A percentile compares a stretch with the other conserved stretches of the same genome.
phyloP scores from a whole-genome alignment of 2,888 invertebrate genomes.

The Drosophila cognata region DNA sequence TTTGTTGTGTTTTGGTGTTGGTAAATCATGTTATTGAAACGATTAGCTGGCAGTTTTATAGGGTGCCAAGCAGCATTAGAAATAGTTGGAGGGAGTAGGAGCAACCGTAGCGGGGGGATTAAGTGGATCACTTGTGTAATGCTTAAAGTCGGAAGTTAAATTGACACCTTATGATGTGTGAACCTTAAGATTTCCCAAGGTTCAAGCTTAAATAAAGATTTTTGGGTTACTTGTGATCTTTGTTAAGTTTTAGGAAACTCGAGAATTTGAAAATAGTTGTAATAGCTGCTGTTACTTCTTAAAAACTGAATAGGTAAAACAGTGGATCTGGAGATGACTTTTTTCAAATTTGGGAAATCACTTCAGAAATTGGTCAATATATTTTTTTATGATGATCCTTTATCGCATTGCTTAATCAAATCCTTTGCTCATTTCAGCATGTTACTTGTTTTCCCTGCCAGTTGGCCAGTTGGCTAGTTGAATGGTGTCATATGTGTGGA shows the following conservation, averaged over 20 bases:
- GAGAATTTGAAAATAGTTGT: background rate
- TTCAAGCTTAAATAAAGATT: background rate
- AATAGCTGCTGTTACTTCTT: background rate
- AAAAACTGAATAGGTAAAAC: background rate
- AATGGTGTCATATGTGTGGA: slow-evolving; percentile 24
- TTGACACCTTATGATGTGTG: slow-evolving; percentile 5
- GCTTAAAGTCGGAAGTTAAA: background rate
- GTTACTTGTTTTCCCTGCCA: background rate
- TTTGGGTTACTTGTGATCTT: background rate
- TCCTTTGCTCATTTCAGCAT: slow-evolving; percentile 33
- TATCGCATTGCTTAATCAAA: background rate
- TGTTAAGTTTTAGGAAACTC: background rate
- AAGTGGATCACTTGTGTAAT: slow-evolving; percentile 10
- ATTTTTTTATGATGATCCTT: background rate
- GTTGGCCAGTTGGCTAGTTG: background rate
- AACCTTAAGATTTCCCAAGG: background rate
- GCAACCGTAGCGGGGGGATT: slow-evolving; percentile 2
- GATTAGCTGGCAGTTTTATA: slow-evolving; percentile 73
- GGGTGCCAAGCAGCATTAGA: slow-evolving; percentile 55
- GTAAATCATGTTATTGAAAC: slow-evolving; percentile 77
- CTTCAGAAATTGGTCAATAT: background rate
- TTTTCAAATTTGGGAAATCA: background rate
- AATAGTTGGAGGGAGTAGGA: background rate
- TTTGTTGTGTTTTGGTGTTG: slow-evolving; percentile 58
- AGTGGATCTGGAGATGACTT: background rate